phyloP scores from a whole-genome alignment of 2,113 vertebrate genomes.

The Perccottus glenii region DNA sequence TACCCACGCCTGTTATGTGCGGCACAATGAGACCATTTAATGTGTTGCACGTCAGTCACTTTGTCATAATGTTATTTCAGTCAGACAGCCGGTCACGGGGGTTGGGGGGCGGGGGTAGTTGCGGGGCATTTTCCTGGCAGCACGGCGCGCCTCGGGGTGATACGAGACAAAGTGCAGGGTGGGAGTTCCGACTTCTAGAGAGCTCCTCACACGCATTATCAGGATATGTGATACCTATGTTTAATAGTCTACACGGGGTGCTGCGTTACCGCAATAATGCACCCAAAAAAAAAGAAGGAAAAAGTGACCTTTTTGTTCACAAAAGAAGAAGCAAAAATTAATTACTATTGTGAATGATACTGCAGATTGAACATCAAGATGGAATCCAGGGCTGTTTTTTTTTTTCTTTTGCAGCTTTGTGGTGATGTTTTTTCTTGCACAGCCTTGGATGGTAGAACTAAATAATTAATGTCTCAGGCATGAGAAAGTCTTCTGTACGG shows the following conservation, averaged over 20 bases:
- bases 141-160: neutral
- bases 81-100: slow-evolving; percentile 21
- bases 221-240: neutral
- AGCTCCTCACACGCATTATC: neutral
- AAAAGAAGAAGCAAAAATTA: neutral
- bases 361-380: slow-evolving; percentile 7
- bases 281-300: neutral
- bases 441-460: slow-evolving; percentile 24
- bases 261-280: neutral
- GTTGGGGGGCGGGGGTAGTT: slow-evolving; percentile 2
- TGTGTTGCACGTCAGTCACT: slow-evolving; percentile 11
- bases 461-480: slow-evolving; percentile 41
- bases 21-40: slow-evolving; percentile 37
- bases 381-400: neutral
- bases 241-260: neutral
- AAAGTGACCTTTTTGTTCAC: neutral
- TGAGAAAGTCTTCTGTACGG: slow-evolving; percentile 25
- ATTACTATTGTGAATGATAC: slow-evolving; percentile 15
- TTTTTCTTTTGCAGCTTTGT: neutral
- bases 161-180: slow-evolving; percentile 12
- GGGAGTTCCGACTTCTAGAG: slow-evolving; percentile 4
- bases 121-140: slow-evolving; percentile 22
- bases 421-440: slow-evolving; percentile 19
- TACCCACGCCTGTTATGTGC: slow-evolving; percentile 7
- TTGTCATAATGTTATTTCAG: slow-evolving; percentile 46